phyloP scores from a whole-genome alignment of 2,888 invertebrate species.

The Gibbula magus region DNA sequence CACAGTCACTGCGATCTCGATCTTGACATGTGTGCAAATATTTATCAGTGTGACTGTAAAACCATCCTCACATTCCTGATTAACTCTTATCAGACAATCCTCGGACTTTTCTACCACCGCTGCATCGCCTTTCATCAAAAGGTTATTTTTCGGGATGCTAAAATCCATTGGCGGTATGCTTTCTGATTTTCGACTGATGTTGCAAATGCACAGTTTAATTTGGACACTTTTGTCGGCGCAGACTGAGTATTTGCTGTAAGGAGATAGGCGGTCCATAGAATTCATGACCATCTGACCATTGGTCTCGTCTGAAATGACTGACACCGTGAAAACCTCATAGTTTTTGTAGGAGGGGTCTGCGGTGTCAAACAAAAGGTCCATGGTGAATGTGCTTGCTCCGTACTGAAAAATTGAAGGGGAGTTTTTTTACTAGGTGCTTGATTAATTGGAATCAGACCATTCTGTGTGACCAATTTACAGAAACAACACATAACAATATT shows the following conservation, averaged over 20 bases:
- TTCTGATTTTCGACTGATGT: conserved; percentile 6
- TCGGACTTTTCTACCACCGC: conserved; percentile 14
- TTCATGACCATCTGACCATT: conserved; percentile 29
- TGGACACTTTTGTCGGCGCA: conserved; percentile 57
- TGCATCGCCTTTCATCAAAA: conserved; percentile 17
- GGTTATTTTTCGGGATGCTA: background rate
- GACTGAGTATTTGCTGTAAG: conserved; percentile 51
- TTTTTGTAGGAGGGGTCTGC: background rate
- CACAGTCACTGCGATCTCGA: conserved; percentile 27
- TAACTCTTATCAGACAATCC: conserved; percentile 43
- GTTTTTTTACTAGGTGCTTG: background rate
- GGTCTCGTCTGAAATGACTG: conserved; percentile 28
- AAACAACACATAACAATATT: no score
- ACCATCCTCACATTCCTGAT: conserved; percentile 41
- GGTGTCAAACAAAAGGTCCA: conserved; percentile 48
- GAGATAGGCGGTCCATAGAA: conserved; percentile 55
- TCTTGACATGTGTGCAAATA: conserved; percentile 31
- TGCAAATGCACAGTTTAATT: conserved; percentile 58
- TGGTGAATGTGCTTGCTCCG: conserved; percentile 37
- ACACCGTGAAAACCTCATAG: conserved; percentile 50
- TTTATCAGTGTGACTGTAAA: conserved; percentile 43
- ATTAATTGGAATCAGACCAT: no score
- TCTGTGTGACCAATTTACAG: no score
- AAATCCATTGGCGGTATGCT: background rate
- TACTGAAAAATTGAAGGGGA: conserved; percentile 36